These are phyloP conservation scores for Cyprinodon diabolis DNA, from an alignment of 2,797 vertebrate species.

Conservation along the genomic window DNA sequence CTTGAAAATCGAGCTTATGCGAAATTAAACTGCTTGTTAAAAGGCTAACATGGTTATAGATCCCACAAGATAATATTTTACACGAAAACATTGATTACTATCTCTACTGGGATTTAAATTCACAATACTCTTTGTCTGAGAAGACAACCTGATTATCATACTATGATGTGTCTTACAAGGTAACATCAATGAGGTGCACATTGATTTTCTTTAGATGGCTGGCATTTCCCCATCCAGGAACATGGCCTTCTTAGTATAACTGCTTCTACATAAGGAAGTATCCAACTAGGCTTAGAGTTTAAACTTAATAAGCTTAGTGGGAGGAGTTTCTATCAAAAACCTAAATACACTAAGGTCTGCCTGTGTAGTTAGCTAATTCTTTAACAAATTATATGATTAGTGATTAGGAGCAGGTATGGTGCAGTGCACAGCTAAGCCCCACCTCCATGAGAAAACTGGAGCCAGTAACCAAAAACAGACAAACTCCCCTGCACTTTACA, in stretches of 20 bases:
- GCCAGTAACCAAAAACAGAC: no score
- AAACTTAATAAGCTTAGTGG: conserved; percentile 19
- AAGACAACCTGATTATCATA: conserved; percentile 31
- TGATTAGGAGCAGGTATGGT: no score
- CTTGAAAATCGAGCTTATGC: not conserved
- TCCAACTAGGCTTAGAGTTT: conserved; percentile 45
- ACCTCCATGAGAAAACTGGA: no score
- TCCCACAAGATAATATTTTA: not conserved
- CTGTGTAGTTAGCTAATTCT: conserved; percentile 21
- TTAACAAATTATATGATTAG: no score
- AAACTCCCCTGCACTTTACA: not conserved
- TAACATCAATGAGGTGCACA: conserved; percentile 34
- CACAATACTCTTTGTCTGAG: not conserved
- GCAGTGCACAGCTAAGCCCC: no score
- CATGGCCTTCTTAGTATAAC: conserved; percentile 31
- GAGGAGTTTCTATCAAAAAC: conserved; percentile 16
- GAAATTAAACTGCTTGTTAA: not conserved
- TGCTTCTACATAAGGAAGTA: conserved; percentile 43
- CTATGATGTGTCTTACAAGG: conserved; percentile 32
- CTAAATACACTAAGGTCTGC: conserved; percentile 31
- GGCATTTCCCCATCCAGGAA: conserved; percentile 37
- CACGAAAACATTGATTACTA: conserved; percentile 7
- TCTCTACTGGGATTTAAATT: conserved; percentile 3
- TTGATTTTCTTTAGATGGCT: conserved; percentile 44
- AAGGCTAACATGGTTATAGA: not conserved